Evolutionary conservation across 2,113 vertebrate genomes (phyloP).

Genomic region (Brachypodius melanocephalos): DNA sequence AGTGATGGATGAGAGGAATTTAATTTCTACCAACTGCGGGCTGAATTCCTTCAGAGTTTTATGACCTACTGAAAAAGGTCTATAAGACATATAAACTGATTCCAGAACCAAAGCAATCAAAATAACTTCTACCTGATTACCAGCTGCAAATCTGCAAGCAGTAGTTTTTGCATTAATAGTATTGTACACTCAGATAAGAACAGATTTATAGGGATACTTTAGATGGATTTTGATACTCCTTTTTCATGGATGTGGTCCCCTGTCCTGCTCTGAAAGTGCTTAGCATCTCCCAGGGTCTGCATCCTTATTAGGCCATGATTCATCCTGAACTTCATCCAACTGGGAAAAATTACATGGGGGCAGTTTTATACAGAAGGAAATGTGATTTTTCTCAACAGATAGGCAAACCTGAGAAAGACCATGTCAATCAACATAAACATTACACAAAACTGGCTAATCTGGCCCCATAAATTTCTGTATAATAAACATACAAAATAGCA

Average conservation of each 20-base stretch:
- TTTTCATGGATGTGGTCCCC: neutral
- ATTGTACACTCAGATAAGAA: neutral
- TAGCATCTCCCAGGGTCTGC: neutral
- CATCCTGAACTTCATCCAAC: neutral
- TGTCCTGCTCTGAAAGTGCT: neutral
- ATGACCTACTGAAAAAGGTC: neutral
- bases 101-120: neutral
- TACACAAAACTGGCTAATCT: neutral
- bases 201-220: neutral
- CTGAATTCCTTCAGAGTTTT: neutral
- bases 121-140: neutral
- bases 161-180: neutral
- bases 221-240: neutral
- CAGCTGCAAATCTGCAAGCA: neutral
- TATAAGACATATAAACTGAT: neutral
- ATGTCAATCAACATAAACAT: neutral
- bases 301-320: neutral
- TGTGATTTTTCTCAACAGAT: neutral
- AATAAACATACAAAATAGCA: neutral
- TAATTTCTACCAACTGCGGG: neutral
- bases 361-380: neutral
- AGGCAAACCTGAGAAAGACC: neutral
- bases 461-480: neutral
- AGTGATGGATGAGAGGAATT: conserved; percentile 32
- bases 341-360: neutral